Conservation (phyloP, 2,113 vertebrate genomes). For the Vidua chalybeata region DNA sequence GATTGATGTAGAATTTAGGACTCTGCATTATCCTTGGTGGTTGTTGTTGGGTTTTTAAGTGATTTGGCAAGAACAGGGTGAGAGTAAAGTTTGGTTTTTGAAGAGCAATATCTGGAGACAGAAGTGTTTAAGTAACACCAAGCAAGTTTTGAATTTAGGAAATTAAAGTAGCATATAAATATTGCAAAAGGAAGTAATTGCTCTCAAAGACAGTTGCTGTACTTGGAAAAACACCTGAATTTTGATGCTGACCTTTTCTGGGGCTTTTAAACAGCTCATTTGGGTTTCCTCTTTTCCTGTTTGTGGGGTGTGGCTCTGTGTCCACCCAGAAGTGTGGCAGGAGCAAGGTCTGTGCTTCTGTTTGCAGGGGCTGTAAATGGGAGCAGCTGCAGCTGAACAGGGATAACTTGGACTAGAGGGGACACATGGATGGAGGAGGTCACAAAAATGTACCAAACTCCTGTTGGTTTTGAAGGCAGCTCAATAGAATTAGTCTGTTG, state of each 20-base stretch:
- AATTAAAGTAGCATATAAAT: neutral
- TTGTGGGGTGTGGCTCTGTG: neutral
- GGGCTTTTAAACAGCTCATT: neutral
- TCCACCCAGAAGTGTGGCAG: neutral
- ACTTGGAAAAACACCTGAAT: neutral
- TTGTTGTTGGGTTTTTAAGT: neutral
- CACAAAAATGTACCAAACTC: neutral
- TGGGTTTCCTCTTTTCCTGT: neutral
- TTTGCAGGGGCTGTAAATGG: neutral
- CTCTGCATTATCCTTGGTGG: neutral
- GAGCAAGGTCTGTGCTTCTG: neutral
- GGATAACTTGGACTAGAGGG: neutral
- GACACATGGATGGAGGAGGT: accelerated
- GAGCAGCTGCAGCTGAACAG: neutral
- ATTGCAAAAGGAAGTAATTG: neutral
- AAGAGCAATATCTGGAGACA: neutral
- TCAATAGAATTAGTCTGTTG: neutral
- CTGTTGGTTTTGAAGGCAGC: neutral
- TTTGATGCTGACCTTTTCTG: neutral
- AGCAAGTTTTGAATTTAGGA: neutral
- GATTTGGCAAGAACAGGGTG: neutral
- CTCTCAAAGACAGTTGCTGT: neutral
- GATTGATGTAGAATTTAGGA: neutral
- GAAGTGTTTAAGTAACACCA: neutral
- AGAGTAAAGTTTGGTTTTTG: neutral